Base-by-base conservation (phyloP, 2,797 vertebrate species). In the Paramormyrops hopkinsi region DNA sequence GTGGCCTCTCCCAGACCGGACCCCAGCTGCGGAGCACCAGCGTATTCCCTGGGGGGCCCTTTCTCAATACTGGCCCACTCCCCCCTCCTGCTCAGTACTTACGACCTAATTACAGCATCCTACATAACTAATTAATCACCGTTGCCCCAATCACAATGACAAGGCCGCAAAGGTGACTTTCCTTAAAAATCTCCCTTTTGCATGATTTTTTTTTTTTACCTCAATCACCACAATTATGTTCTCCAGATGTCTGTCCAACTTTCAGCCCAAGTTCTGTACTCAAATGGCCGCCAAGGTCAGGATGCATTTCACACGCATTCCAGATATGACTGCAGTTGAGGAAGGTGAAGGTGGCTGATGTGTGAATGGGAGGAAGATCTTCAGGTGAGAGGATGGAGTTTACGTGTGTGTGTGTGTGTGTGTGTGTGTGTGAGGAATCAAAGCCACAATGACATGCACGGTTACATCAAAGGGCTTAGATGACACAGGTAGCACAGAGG, bases 121-220 rank as follows among this genome's bases (percentile, higher is more conserved):
- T 96, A 96, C 96, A 95, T 95, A 95, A 95, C 96, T 97, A 97
- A 97, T 97, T 97, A 97, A 97, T 97, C 97, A 97, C 95, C 94
- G 94, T 95, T 96, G 96, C 96, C 96, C 96, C 96, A 96, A 94
- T 96, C 96, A 96, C 95, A 95, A 95, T 96, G 97, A 97, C 97
- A 97, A 97, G 96, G 96, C 96, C 96, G 95, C 90, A 92, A 94
- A 96, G 96, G 96, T 97, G 97, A 97, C 97, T 97, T 96, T 94
- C 93, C 94, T 86, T 86, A 69, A 89, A 96, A 96, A 95, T 93
- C 92, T 93, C 93, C 65, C 89, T 59, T 94, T 96, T 93, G 93
- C 90, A 46, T 82, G 37, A 22, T 82, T 73, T 73, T 25, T 91
- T 88, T 94, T 91, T 90, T 95, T 95, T 94, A 93, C 92, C 93